Percentiles rank a stretch among this genome's conserved stretches.
phyloP scores from a whole-genome alignment of 2,888 invertebrate genomes.

The Blastobasis lacticolella region DNA sequence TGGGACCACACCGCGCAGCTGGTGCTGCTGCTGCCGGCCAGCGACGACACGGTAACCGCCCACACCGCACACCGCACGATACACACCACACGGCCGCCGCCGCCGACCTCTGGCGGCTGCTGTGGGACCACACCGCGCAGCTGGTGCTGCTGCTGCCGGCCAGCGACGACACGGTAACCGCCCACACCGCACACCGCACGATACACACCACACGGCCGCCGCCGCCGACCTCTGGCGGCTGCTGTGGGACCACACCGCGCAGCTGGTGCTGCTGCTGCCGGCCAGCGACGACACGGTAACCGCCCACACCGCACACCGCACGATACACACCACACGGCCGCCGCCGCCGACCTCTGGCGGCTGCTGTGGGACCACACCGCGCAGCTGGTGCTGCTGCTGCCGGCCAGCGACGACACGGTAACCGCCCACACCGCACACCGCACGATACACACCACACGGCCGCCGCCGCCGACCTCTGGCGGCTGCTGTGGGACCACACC shows the following conservation, averaged over 20 bases:
- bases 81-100: no score
- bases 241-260: constrained; percentile 78
- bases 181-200: background rate
- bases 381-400: constrained; percentile 78
- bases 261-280: background rate
- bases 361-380: constrained; percentile 68
- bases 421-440: background rate
- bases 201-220: no score
- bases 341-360: constrained; percentile 28
- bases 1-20: constrained; percentile 71
- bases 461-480: constrained; percentile 29
- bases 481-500: constrained; percentile 75
- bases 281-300: constrained; percentile 26
- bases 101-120: constrained; percentile 91
- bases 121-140: constrained; percentile 75
- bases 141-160: background rate
- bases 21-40: background rate
- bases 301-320: background rate
- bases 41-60: background rate
- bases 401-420: constrained; percentile 61
- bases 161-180: background rate
- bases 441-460: no score
- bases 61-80: background rate
- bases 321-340: no score
- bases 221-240: constrained; percentile 88